Percentiles rank a stretch among this genome's conserved stretches.
phyloP scores from a whole-genome alignment of 2,113 vertebrate species.

The Sorex araneus region DNA sequence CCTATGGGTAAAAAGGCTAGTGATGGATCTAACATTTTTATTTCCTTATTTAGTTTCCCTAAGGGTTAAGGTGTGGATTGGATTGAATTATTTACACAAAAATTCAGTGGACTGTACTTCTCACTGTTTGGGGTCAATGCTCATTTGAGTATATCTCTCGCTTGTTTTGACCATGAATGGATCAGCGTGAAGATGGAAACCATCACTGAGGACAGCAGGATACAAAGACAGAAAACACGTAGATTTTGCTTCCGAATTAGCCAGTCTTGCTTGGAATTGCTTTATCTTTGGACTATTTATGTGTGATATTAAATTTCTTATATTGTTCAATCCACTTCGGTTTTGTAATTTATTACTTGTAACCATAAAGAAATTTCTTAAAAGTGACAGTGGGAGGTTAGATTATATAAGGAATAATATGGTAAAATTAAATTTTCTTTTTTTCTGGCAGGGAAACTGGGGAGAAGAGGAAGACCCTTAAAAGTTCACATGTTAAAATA shows the following conservation, averaged over 20 bases:
- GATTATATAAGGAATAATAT: slow-evolving; percentile 33
- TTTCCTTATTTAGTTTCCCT: slow-evolving; percentile 30
- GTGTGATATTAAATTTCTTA: slow-evolving; percentile 42
- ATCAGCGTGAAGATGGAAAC: neutral
- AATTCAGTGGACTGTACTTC: neutral
- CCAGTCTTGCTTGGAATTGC: neutral
- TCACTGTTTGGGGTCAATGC: neutral
- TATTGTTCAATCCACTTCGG: neutral
- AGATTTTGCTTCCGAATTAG: slow-evolving; percentile 21
- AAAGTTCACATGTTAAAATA: slow-evolving; percentile 17
- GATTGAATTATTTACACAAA: neutral
- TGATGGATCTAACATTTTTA: slow-evolving; percentile 13
- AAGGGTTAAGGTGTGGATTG: neutral
- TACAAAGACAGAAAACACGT: neutral
- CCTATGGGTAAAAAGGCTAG: neutral
- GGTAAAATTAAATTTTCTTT: slow-evolving; percentile 19
- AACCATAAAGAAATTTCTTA: slow-evolving; percentile 33
- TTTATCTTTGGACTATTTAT: neutral
- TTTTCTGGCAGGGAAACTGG: neutral
- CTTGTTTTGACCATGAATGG: neutral
- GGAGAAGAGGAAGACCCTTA: neutral
- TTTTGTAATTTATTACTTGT: slow-evolving; percentile 46
- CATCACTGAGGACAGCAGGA: neutral
- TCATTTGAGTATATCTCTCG: neutral
- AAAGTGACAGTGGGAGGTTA: slow-evolving; percentile 1